phyloP scores from a whole-genome alignment of 2,113 vertebrate genomes.

The Isichthys henryi region DNA sequence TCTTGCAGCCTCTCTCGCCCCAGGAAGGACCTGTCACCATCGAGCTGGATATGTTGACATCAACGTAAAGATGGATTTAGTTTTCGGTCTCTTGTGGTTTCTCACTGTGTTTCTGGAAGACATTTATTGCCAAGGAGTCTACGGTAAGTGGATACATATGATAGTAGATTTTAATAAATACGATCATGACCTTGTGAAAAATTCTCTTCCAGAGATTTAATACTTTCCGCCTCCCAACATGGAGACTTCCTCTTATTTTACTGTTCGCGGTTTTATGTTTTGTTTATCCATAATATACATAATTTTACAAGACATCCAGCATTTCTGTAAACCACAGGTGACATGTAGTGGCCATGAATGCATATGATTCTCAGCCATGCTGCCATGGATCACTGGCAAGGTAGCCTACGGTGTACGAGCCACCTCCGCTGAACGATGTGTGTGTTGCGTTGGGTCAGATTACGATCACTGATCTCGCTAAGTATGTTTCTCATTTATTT shows the following conservation, averaged over 20 bases:
- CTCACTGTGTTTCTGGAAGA: conserved; percentile 75
- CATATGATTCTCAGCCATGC: background rate
- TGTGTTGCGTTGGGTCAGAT: background rate
- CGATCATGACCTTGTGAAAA: conserved; percentile 61
- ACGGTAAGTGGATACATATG: conserved; percentile 68
- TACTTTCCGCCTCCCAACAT: background rate
- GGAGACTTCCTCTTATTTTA: background rate
- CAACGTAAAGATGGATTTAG: conserved; percentile 87
- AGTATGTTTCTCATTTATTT: background rate
- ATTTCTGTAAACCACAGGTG: conserved; percentile 20
- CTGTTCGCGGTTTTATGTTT: background rate
- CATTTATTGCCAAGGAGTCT: conserved; percentile 80
- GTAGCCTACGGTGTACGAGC: background rate
- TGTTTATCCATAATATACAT: background rate
- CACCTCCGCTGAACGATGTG: background rate
- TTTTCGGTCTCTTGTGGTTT: conserved; percentile 73
- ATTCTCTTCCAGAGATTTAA: background rate
- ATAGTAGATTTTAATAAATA: conserved; percentile 22
- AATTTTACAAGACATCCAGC: background rate
- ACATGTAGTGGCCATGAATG: conserved; percentile 19
- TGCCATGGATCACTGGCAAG: background rate
- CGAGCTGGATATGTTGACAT: conserved; percentile 79
- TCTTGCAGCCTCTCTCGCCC: conserved; percentile 32
- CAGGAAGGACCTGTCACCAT: conserved; percentile 53
- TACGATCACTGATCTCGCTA: background rate